phyloP scores from a whole-genome alignment of 2,113 vertebrate genomes.

The Stigmatopora argus region DNA sequence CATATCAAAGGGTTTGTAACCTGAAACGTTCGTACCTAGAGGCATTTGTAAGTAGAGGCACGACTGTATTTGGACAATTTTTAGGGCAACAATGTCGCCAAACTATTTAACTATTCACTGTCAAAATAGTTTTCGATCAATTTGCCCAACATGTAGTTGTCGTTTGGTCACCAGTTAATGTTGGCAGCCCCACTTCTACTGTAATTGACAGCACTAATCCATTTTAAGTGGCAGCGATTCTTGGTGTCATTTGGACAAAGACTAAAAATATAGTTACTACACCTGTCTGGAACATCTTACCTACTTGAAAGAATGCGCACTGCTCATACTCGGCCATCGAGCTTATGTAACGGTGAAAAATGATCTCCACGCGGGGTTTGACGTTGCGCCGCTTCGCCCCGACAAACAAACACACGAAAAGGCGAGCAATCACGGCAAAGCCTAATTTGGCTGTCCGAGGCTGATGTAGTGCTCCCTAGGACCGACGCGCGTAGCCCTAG shows the following conservation, averaged over 20 bases:
- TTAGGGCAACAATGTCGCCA: no score
- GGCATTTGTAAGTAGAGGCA: no score
- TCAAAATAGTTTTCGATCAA: no score
- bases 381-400: slow-evolving; percentile 34
- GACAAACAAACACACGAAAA: slow-evolving; percentile 24
- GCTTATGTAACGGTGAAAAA: slow-evolving; percentile 4
- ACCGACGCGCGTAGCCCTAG: slow-evolving; percentile 49
- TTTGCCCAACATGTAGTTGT: no score
- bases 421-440: slow-evolving; percentile 32
- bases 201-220: neutral
- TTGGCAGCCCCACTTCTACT: neutral
- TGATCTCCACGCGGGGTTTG: neutral
- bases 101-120: no score
- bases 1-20: no score
- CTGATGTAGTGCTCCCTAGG: slow-evolving; percentile 43
- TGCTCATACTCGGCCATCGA: neutral
- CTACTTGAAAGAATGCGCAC: neutral
- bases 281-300: neutral
- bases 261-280: neutral
- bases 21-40: no score
- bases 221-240: neutral
- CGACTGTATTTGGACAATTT: neutral
- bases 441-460: slow-evolving; percentile 46
- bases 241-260: neutral
- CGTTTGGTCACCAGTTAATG: no score